Conservation (phyloP, 1,140 invertebrate species). For the Brachionus sp. region DNA sequence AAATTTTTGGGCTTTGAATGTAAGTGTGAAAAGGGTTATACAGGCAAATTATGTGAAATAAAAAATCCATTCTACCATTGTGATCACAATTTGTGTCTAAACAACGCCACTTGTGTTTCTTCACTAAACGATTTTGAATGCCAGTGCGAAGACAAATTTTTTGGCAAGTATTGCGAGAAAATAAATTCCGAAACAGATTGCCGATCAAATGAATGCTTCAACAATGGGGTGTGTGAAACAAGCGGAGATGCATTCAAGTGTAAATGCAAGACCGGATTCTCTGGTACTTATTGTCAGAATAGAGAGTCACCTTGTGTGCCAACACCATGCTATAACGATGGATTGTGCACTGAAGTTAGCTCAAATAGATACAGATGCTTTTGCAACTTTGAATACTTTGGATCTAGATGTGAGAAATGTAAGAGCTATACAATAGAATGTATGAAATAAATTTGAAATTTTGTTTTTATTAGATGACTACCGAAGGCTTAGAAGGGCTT, state of each 20-base stretch:
- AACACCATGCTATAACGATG: conserved; percentile 46
- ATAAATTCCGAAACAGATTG: neutral
- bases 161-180: neutral
- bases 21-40: neutral
- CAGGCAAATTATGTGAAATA: neutral
- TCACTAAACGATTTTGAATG: neutral
- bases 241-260: neutral
- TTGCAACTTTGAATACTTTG: neutral
- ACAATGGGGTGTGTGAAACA: neutral
- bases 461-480: neutral
- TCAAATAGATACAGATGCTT: neutral
- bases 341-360: neutral
- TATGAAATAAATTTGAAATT: neutral
- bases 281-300: neutral
- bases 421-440: neutral
- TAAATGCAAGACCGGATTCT: neutral
- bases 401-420: neutral
- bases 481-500: neutral
- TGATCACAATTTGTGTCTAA: neutral
- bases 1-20: neutral
- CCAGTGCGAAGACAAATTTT: neutral
- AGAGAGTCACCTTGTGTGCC: conserved; percentile 20
- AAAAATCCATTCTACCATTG: conserved; percentile 13
- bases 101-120: neutral
- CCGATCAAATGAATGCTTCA: neutral